phyloP scores from a whole-genome alignment of 1,140 invertebrate genomes.

The Drepana arcuata region DNA sequence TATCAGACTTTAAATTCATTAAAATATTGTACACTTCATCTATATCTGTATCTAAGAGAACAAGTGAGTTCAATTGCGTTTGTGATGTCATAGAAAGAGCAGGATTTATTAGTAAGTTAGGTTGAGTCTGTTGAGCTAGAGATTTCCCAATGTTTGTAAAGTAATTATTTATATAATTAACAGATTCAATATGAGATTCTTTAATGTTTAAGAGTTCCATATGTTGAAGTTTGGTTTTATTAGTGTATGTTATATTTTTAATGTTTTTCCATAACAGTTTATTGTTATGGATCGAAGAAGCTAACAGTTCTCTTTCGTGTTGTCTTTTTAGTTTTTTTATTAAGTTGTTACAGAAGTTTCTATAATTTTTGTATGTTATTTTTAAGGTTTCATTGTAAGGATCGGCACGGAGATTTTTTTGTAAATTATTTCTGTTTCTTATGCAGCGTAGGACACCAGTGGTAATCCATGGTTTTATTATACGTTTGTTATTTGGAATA shows the following conservation, averaged over 20 bases:
- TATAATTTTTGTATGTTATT: conserved; percentile 10
- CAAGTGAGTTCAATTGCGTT: not conserved
- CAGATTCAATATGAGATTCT: too few relatives aligned
- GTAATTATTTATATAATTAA: too few relatives aligned
- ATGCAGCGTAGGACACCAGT: conserved; percentile 7
- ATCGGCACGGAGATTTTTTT: conserved; percentile 1
- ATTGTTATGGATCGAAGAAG: not conserved
- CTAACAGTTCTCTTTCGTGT: conserved; percentile 1
- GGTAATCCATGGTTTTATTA: conserved; percentile 6
- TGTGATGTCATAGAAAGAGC: too few relatives aligned
- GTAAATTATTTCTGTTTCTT: conserved; percentile 8
- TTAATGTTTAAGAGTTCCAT: too few relatives aligned
- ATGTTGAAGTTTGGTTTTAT: not conserved
- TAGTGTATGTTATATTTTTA: not conserved
- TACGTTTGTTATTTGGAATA: too few relatives aligned
- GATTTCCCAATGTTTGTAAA: too few relatives aligned
- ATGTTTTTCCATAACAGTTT: conserved; percentile 10
- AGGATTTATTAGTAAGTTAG: too few relatives aligned
- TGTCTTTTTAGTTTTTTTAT: conserved; percentile 7
- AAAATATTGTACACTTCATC: conserved; percentile 3
- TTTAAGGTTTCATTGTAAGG: conserved; percentile 5
- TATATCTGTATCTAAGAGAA: not conserved
- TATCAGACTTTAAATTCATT: conserved; percentile 2
- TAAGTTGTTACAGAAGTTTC: conserved; percentile 9
- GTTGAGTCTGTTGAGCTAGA: too few relatives aligned